Conservation (phyloP, 2,113 vertebrate genomes). For the Otis tarda region DNA sequence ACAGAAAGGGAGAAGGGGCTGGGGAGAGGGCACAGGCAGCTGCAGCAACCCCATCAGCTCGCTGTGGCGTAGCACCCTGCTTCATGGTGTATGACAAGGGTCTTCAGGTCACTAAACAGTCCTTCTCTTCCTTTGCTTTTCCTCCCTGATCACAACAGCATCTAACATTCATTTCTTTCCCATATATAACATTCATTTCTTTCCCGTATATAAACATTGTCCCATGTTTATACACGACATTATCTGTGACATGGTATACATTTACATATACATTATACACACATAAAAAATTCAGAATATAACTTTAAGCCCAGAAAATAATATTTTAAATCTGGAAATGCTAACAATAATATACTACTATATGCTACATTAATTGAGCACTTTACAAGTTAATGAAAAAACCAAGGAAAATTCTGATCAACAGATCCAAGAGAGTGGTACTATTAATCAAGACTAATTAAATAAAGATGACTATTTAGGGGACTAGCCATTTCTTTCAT, state of each 20-base stretch:
- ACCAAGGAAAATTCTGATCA: background rate
- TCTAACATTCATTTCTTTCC: background rate
- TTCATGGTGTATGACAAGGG: background rate
- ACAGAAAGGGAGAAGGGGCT: background rate
- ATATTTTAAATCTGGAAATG: background rate
- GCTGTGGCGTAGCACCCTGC: background rate
- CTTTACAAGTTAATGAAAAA: background rate
- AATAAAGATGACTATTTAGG: background rate
- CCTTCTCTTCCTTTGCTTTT: background rate
- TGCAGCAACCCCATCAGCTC: background rate
- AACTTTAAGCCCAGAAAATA: background rate
- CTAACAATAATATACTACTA: background rate
- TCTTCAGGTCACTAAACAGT: background rate
- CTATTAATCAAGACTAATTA: background rate
- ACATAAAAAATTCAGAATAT: background rate
- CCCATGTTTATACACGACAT: background rate
- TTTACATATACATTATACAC: background rate
- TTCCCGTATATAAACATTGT: too few species aligned
- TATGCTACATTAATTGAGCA: background rate
- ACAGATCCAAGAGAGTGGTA: background rate
- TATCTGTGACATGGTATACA: background rate
- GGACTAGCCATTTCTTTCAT: background rate
- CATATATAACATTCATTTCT: background rate
- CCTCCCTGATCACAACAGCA: background rate
- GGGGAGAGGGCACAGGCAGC: background rate